Conservation (phyloP, 1,140 invertebrate species). For the Acromyrmex echinatior region DNA sequence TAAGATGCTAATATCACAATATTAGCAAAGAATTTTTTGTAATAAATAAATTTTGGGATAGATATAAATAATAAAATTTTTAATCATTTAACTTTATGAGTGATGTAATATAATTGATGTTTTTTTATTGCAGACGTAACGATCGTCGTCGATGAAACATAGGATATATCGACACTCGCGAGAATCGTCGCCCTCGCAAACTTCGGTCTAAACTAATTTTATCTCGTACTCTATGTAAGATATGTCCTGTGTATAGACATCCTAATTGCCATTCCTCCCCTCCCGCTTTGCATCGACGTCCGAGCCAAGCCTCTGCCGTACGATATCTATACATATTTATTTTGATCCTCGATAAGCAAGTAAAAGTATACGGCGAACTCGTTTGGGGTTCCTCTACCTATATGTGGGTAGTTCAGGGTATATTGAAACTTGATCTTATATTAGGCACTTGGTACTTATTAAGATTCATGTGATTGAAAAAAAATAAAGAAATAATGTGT, state of each 20-base stretch:
- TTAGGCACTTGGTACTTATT: constrained; percentile 77
- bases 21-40: neutral
- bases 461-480: constrained; percentile 76
- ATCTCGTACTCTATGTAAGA: constrained; percentile 76
- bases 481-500: constrained; percentile 61
- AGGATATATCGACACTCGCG: constrained; percentile 54
- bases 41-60: neutral
- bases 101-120: neutral
- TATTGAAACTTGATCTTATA: constrained; percentile 72
- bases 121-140: constrained; percentile 65
- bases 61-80: neutral
- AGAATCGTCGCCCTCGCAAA: constrained; percentile 61
- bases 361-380: constrained; percentile 76
- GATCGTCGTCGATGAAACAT: constrained; percentile 62
- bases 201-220: constrained; percentile 76
- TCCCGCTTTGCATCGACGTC: constrained; percentile 72
- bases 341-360: constrained; percentile 62
- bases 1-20: neutral
- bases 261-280: constrained; percentile 73
- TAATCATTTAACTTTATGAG: neutral
- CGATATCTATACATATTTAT: constrained; percentile 75
- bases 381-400: constrained; percentile 65
- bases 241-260: constrained; percentile 76
- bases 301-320: constrained; percentile 71
- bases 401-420: constrained; percentile 74